Conservation (phyloP, 2,797 vertebrate genomes). For the Loris lydekkerianus region DNA sequence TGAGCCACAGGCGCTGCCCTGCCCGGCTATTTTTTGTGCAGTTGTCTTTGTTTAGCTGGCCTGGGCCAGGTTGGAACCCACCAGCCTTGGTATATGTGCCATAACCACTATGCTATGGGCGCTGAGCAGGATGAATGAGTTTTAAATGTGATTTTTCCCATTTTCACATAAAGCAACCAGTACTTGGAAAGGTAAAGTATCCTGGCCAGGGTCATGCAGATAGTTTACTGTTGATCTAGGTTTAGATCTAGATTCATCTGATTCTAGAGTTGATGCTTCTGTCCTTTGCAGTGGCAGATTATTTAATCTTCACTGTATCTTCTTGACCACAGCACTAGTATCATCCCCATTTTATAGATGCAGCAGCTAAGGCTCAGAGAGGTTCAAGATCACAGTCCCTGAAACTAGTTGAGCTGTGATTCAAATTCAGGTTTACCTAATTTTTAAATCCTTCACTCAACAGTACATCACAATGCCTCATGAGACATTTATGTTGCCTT, state of each 20-base stretch:
- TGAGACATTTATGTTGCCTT: not conserved
- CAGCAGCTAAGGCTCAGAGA: slow-evolving; percentile 14
- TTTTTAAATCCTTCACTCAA: slow-evolving; percentile 5
- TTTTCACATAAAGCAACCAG: not conserved
- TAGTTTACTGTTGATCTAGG: not conserved
- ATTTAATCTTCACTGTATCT: not conserved
- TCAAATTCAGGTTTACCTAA: slow-evolving; percentile 5
- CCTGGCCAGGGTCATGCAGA: not conserved
- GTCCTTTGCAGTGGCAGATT: not conserved
- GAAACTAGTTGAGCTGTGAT: not conserved
- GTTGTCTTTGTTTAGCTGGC: too few relatives aligned
- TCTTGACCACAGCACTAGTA: not conserved
- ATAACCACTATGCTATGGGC: too few relatives aligned
- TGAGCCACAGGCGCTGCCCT: too few relatives aligned
- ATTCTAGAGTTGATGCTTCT: slow-evolving; percentile 15
- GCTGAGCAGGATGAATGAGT: not conserved
- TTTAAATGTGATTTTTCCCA: not conserved
- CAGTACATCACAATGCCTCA: not conserved
- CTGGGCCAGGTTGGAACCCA: too few relatives aligned
- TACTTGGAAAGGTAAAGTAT: not conserved
- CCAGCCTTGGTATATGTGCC: too few relatives aligned
- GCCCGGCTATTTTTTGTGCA: too few relatives aligned
- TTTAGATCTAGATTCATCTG: not conserved
- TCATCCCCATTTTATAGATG: not conserved
- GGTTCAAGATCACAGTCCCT: not conserved